A percentile compares a stretch with the other conserved stretches of the same genome.
phyloP scores from a whole-genome alignment of 2,888 invertebrate species.

The Ophion obscuratus region DNA sequence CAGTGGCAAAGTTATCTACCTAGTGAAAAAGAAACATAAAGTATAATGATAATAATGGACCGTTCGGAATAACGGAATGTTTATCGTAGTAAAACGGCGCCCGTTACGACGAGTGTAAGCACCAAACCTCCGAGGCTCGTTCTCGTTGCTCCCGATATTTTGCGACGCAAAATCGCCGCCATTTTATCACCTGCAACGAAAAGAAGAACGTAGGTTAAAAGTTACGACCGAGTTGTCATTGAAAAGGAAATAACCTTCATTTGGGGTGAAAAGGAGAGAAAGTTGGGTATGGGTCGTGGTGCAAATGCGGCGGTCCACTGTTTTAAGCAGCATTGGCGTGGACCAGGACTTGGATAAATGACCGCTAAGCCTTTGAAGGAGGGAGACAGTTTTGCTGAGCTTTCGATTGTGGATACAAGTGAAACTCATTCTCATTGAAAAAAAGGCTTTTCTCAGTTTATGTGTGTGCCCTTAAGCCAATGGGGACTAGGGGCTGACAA shows the following conservation, averaged over 20 bases:
- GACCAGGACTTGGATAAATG: neutral
- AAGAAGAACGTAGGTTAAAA: conserved; percentile 20
- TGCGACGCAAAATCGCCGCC: conserved; percentile 94
- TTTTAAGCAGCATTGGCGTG: neutral
- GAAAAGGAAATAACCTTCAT: neutral
- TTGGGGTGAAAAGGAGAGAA: neutral
- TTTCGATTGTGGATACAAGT: neutral
- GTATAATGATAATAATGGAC: conserved; percentile 79
- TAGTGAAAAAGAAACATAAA: conserved; percentile 80
- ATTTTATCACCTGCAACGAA: conserved; percentile 92
- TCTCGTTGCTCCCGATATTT: conserved; percentile 84
- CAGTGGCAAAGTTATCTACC: conserved; percentile 75
- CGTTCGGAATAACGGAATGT: conserved; percentile 72
- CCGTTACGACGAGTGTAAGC: conserved; percentile 77
- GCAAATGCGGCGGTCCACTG: neutral
- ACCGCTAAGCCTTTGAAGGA: neutral
- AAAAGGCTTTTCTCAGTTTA: neutral
- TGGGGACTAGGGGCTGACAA: too few species aligned
- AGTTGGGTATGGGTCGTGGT: too few species aligned
- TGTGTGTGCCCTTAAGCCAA: too few species aligned
- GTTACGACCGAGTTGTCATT: neutral
- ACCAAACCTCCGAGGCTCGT: conserved; percentile 74
- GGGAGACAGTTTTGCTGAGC: neutral
- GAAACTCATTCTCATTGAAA: neutral
- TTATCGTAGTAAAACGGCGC: conserved; percentile 81